Evolutionary conservation across 2,797 vertebrate species (phyloP), one percentile per base, ranked within the genome.

Genomic region (Pterois miles): DNA sequence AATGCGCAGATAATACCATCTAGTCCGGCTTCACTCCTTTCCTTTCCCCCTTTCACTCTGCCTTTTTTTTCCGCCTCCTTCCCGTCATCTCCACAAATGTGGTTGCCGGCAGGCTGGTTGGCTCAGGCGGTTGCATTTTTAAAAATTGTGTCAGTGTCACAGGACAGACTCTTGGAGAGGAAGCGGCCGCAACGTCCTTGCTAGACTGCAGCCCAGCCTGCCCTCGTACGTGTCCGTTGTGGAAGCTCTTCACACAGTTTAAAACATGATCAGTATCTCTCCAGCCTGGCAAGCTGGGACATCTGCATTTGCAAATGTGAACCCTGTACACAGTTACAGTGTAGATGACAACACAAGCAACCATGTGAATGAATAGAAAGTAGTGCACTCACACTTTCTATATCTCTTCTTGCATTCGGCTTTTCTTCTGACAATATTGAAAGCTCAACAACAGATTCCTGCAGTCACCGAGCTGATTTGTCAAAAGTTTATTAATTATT

Each of bases 71-170:
- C 74, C 31, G 4, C 58, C 78, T 75, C 48, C 66, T 76, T 74
- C 66, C 43, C 78, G 74, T 77, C 59, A 40, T 79, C 27, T 25
- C 81, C 27, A 52, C 65, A 81, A 76, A 84, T 82, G 82, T 82
- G 76, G 77, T 74, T 59, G 65, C 71, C 29, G 27, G 78, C 71
- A 54, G 46, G 53, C 76, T 46, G 65, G 56, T 78, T 77, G 72
- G 68, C 78, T 87, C 77, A 78, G 81, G 64, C 76, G 8, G 83
- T 65, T 91, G 87, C 82, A 82, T 89, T 88, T 86, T 69, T 71
- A 48, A 89, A 88, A 92, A 88, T 65, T 87, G 78, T 90, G 88
- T 90, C 86, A 88, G 84, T 89, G 75, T 91, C 87, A 91, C 90
- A 86, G 88, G 86, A 81, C 48, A 2, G 69, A 14, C 34, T 65